Percentiles rank a stretch among this genome's conserved stretches.
Evolutionary conservation across 2,797 vertebrate species (phyloP).

Genomic region (Malurus splendens): DNA sequence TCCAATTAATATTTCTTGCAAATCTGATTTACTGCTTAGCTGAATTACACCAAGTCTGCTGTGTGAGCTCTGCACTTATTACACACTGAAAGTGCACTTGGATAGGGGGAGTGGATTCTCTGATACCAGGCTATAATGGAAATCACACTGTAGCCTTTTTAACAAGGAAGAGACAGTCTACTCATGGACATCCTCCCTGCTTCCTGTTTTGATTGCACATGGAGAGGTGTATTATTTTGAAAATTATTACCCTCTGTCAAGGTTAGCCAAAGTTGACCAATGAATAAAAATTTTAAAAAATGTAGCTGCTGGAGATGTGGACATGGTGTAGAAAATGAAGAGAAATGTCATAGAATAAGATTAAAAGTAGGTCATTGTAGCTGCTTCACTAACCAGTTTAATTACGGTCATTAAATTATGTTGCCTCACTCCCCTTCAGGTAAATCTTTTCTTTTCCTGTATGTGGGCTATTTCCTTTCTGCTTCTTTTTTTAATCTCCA

Average conservation of each 20-base stretch:
- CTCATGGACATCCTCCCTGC: background rate
- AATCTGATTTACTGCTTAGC: background rate
- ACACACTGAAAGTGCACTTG: background rate
- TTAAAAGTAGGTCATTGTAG: background rate
- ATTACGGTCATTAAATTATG: background rate
- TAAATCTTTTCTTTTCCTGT: slow-evolving; percentile 7
- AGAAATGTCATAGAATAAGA: background rate
- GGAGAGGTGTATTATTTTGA: background rate
- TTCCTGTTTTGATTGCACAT: background rate
- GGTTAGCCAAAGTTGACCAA: background rate
- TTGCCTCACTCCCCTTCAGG: background rate
- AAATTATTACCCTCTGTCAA: background rate
- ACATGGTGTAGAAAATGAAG: background rate
- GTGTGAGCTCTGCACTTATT: background rate
- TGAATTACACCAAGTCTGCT: background rate
- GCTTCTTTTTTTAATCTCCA: slow-evolving; percentile 17
- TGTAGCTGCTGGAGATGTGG: background rate
- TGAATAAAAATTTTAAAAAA: background rate
- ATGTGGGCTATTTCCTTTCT: background rate
- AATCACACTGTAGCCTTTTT: background rate
- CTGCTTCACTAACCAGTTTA: background rate
- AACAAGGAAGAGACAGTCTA: background rate
- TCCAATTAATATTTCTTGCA: background rate
- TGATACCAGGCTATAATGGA: fast-evolving
- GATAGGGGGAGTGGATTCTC: background rate